Percentiles rank a stretch among this genome's conserved stretches.
Evolutionary conservation across 2,797 vertebrate genomes (phyloP).

Genomic region (Halcyon chelicuti): DNA sequence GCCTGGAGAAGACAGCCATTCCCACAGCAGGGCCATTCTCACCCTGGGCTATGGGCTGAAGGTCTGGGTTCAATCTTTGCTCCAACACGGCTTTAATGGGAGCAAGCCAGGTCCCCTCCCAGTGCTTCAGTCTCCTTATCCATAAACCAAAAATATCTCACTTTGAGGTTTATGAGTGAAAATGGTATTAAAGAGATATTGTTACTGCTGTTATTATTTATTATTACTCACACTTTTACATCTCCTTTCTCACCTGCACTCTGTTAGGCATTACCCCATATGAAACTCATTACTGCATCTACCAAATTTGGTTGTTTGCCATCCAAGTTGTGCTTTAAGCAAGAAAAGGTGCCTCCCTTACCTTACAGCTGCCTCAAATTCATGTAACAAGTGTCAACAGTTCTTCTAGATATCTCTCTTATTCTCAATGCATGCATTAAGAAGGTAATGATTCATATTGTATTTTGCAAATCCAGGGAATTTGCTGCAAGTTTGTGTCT

Average conservation of each 20-base stretch:
- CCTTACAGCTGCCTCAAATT: neutral
- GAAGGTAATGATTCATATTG: neutral
- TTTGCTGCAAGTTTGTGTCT: neutral
- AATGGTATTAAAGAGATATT: neutral
- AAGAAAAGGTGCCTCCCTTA: neutral
- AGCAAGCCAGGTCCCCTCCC: neutral
- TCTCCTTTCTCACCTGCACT: neutral
- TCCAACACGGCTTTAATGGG: neutral
- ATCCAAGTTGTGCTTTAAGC: neutral
- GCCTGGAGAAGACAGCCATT: neutral
- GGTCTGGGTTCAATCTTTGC: neutral
- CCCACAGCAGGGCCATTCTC: neutral
- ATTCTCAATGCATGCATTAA: neutral
- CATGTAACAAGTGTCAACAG: neutral
- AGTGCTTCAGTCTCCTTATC: neutral
- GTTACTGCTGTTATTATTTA: neutral
- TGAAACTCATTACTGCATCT: neutral
- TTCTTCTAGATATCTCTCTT: neutral
- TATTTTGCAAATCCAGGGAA: slow-evolving; percentile 1
- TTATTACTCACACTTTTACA: neutral
- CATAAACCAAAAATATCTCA: neutral
- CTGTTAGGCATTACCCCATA: neutral
- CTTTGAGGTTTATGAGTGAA: neutral
- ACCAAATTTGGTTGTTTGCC: neutral
- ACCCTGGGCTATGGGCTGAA: neutral